These are phyloP conservation scores for Odocoileus virginianus DNA, from an alignment of 2,113 vertebrate genomes.

Conservation along the genomic window DNA sequence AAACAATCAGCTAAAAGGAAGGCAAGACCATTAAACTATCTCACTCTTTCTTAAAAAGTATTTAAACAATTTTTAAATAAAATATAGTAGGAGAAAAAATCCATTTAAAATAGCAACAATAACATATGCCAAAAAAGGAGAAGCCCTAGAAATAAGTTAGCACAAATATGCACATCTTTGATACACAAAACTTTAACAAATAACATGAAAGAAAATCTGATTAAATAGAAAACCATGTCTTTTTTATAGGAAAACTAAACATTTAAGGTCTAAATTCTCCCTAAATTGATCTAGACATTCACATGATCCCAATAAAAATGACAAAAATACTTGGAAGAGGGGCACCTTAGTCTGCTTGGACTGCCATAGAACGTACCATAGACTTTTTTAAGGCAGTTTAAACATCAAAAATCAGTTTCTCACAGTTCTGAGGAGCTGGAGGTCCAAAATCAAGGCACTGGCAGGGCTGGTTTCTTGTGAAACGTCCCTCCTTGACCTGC, in stretches of 20 bases:
- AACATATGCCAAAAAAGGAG: no score
- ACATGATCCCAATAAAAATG: neutral
- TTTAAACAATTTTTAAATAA: neutral
- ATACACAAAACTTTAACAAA: neutral
- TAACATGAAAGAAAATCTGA: neutral
- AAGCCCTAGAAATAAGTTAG: neutral
- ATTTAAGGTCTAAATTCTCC: neutral
- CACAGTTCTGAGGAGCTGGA: neutral
- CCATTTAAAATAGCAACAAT: neutral
- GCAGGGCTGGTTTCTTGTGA: neutral
- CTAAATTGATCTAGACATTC: neutral
- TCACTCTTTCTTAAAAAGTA: neutral
- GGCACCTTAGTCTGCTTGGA: neutral
- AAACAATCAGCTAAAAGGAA: neutral
- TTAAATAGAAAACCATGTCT: neutral
- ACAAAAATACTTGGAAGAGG: neutral
- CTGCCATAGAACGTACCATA: neutral
- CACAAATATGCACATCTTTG: neutral
- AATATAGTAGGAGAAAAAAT: neutral
- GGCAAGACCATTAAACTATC: neutral
- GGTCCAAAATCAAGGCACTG: neutral
- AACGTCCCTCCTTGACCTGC: neutral
- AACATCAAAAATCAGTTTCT: neutral
- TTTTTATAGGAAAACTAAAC: neutral
- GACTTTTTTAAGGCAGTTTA: neutral